Base-by-base conservation (phyloP, 1,140 invertebrate genomes). In the Neuroterus valhalla region DNA sequence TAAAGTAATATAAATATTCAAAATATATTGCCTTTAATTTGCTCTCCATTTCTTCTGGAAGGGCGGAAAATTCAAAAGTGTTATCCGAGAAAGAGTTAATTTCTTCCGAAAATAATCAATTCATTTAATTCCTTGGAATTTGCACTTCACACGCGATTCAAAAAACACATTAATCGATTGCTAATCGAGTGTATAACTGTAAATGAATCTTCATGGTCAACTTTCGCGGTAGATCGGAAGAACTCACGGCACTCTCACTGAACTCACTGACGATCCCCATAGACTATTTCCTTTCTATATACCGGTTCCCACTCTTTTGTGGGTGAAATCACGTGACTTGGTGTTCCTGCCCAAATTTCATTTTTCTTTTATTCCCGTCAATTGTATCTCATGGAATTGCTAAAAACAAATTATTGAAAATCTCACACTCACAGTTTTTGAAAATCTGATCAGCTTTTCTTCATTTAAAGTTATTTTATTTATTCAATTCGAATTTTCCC, bases 231-330 rank as follows among this genome's bases (percentile, higher is more conserved):
- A 79, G 78, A 82, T 83, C 84, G 80, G 80, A 78, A 82, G 83
- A 88, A 88, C 86, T 84, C 81, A 78, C 87, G 81, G 87, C 84
- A 90, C 89, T 90, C 88, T 90, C 89, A 89, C 89, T 90, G 79
- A 86, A 88, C 85, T 82, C 81, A 89, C 89, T 89, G 86, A 84
- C 84, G 77, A 83, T 83, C 81, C 69, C 80, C 80, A 82, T 77
- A 72, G 76, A 78, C 75, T 85, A 85, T 85, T 85, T 88, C 83
- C 82, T 86, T 83, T 84, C 79, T 89, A 85, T 87, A 86, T 87
- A 86, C 77, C 66, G 77, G 79, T 86, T 89, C 89, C 89, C 88
- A 89, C 88, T 81, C 76, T 78, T 85, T 74, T 74, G n/a, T 31
- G 8, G 15, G 8, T 62, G n/a, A 62, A 62, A 62, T 26, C 55